These are phyloP conservation scores for Prosapia bicincta DNA, from an alignment of 2,888 invertebrate genomes.

Conservation along the genomic window DNA sequence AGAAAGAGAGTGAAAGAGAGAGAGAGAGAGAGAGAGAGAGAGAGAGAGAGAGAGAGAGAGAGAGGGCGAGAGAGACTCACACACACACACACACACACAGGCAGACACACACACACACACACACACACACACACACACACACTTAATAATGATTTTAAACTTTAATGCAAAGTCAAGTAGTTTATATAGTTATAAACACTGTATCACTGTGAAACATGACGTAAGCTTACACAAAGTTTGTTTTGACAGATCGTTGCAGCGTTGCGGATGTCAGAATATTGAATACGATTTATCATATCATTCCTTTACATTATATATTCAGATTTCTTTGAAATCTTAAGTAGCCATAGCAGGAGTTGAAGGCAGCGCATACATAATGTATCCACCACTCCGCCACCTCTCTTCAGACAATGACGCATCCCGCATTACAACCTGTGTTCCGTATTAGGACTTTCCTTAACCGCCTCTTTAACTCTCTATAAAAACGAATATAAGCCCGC, in stretches of 20 bases:
- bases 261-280: background rate
- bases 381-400: background rate
- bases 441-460: conserved; percentile 11
- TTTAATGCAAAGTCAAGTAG: too few relatives aligned
- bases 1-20: too few relatives aligned
- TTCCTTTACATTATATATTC: conserved; percentile 10
- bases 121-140: too few relatives aligned
- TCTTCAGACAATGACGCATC: background rate
- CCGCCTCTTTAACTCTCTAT: background rate
- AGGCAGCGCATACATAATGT: conserved; percentile 16
- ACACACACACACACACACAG: too few relatives aligned
- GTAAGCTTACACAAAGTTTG: background rate
- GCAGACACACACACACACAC: too few relatives aligned
- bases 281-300: background rate
- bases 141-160: too few relatives aligned
- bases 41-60: too few relatives aligned
- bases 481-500: conserved; percentile 4
- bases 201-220: background rate
- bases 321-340: conserved; percentile 20
- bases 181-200: too few relatives aligned
- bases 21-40: too few relatives aligned
- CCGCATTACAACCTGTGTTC: background rate
- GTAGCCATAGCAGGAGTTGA: conserved; percentile 1
- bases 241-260: background rate
- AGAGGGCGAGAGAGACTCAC: too few relatives aligned